Conservation (phyloP, 2,797 vertebrate species). For the Cuniculus paca region DNA sequence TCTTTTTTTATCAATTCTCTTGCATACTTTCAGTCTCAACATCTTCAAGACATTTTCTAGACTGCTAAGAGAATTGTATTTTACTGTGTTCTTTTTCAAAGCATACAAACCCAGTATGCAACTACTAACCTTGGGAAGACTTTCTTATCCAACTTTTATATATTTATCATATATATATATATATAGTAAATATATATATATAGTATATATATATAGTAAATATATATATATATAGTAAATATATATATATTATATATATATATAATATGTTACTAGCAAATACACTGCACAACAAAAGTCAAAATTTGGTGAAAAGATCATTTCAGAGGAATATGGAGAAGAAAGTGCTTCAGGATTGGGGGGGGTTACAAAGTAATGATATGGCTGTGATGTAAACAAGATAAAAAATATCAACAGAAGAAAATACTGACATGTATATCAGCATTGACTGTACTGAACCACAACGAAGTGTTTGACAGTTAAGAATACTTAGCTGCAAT, state of each 20-base stretch:
- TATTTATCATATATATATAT: not conserved
- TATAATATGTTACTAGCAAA: not conserved
- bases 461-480: not conserved
- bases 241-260: too few species aligned
- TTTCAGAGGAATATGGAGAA: not conserved
- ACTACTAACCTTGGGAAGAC: not conserved
- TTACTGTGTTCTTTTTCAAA: not conserved
- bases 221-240: not conserved
- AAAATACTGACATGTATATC: not conserved
- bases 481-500: not conserved
- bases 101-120: not conserved
- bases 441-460: rapidly evolving
- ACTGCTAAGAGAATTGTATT: not conserved
- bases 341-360: not conserved
- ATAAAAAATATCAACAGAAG: not conserved
- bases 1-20: not conserved
- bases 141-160: not conserved
- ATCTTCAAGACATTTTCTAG: not conserved
- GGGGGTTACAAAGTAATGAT: not conserved
- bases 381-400: not conserved
- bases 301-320: not conserved
- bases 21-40: not conserved
- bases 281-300: not conserved
- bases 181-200: not conserved
- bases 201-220: too few species aligned